Percentiles rank a stretch among this genome's conserved stretches.
Conservation (phyloP, 2,797 vertebrate species). For the Etheostoma nigrum region DNA sequence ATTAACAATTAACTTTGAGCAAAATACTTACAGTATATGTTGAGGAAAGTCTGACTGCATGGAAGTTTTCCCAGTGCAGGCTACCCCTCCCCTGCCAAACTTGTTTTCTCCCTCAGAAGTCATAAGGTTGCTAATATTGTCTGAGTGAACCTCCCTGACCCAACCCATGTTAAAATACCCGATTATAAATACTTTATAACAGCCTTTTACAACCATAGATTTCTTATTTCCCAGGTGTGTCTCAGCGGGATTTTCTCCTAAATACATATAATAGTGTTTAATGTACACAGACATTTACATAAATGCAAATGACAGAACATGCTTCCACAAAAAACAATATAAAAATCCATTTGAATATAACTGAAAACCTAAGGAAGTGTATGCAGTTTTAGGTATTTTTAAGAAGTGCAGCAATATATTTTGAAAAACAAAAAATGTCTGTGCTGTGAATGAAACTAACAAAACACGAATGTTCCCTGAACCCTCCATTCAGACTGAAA, state of each 20-base stretch:
- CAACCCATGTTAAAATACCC: background rate
- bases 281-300: background rate
- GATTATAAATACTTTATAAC: background rate
- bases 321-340: too few species aligned
- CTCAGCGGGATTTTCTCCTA: background rate
- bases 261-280: background rate
- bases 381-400: background rate
- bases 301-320: background rate
- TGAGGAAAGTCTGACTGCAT: background rate
- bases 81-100: slow-evolving; percentile 17
- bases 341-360: background rate
- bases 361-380: background rate
- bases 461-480: slow-evolving; percentile 2
- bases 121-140: slow-evolving; percentile 32
- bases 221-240: background rate
- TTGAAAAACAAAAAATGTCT: background rate
- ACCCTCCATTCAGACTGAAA: slow-evolving; percentile 44
- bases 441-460: slow-evolving; percentile 4
- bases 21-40: slow-evolving; percentile 46
- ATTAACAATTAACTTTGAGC: background rate
- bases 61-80: background rate
- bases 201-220: background rate
- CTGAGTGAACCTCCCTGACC: slow-evolving; percentile 3
- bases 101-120: slow-evolving; percentile 33
- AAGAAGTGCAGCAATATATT: background rate